Evolutionary conservation across 1,140 invertebrate species (phyloP).

Genomic region (Drosophila setifemur): DNA sequence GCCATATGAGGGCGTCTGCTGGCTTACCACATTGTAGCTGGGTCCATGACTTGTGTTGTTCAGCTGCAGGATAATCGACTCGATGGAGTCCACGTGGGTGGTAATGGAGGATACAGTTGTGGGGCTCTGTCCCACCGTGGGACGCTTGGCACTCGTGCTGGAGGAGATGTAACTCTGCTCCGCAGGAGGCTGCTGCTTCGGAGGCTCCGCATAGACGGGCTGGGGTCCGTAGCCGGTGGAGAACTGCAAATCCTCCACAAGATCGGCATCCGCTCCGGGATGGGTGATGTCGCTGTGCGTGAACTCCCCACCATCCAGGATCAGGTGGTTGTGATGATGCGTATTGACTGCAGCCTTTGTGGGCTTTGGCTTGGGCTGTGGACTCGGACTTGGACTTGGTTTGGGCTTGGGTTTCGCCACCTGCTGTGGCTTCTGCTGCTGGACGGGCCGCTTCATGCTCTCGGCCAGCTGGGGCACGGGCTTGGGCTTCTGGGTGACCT

Average conservation of each 20-base stretch:
- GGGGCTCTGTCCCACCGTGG: constrained; percentile 30
- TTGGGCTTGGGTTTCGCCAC: constrained; percentile 45
- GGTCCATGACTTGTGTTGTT: constrained; percentile 85
- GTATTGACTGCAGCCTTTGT: constrained; percentile 20
- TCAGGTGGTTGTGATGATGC: constrained; percentile 65
- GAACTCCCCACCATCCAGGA: constrained; percentile 68
- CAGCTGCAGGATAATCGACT: constrained; percentile 87
- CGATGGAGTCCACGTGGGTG: constrained; percentile 84
- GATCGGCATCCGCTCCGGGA: constrained; percentile 77
- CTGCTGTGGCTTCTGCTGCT: not conserved
- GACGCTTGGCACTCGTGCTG: constrained; percentile 60
- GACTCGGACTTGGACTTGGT: constrained; percentile 31
- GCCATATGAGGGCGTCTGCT: constrained; percentile 63
- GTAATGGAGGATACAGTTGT: constrained; percentile 75
- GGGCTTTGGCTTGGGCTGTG: constrained; percentile 23
- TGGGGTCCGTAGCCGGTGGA: constrained; percentile 79
- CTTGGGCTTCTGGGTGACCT: constrained; percentile 11
- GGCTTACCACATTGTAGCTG: constrained; percentile 73
- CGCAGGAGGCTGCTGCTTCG: constrained; percentile 32
- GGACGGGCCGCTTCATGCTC: constrained; percentile 34
- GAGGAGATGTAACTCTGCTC: constrained; percentile 72
- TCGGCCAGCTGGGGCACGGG: constrained; percentile 37
- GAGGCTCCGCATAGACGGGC: constrained; percentile 65
- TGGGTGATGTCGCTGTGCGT: constrained; percentile 82
- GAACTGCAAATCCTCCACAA: constrained; percentile 78